Conservation (phyloP, 2,888 invertebrate species). For the Hydropsyche betteni region DNA sequence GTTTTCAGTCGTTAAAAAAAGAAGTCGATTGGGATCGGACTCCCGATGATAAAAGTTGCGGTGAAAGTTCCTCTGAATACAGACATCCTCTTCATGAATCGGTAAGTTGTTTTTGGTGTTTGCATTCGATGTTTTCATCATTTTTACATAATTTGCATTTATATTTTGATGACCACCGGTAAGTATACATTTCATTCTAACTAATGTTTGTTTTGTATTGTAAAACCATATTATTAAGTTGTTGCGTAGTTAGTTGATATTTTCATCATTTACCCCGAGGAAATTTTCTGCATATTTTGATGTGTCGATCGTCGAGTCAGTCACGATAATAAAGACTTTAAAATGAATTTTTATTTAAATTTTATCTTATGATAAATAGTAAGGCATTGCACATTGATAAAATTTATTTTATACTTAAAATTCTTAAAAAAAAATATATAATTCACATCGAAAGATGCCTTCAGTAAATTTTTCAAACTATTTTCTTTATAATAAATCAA, state of each 20-base stretch:
- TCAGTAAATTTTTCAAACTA: too few species aligned
- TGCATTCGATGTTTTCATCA: not conserved
- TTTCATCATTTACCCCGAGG: conserved; percentile 28
- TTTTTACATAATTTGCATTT: not conserved
- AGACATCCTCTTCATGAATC: conserved; percentile 81
- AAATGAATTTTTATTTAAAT: too few species aligned
- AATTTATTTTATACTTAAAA: too few species aligned
- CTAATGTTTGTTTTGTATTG: conserved; percentile 15
- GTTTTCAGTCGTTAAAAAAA: conserved; percentile 85
- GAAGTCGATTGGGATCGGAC: conserved; percentile 86
- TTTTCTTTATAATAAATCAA: too few species aligned
- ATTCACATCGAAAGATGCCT: too few species aligned
- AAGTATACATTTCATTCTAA: conserved; percentile 3
- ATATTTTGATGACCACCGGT: not conserved
- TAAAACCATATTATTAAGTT: conserved; percentile 39
- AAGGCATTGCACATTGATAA: too few species aligned
- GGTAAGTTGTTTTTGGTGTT: conserved; percentile 67
- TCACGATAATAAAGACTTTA: too few species aligned
- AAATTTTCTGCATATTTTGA: conserved; percentile 54
- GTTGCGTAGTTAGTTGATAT: conserved; percentile 46
- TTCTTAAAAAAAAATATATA: too few species aligned
- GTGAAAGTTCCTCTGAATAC: conserved; percentile 80
- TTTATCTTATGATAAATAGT: too few species aligned
- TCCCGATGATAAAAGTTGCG: conserved; percentile 80
- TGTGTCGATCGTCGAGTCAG: conserved; percentile 2